A percentile compares a stretch with the other conserved stretches of the same genome.
phyloP scores from a whole-genome alignment of 2,797 vertebrate genomes.

The Schizopygopsis malacanthus region DNA sequence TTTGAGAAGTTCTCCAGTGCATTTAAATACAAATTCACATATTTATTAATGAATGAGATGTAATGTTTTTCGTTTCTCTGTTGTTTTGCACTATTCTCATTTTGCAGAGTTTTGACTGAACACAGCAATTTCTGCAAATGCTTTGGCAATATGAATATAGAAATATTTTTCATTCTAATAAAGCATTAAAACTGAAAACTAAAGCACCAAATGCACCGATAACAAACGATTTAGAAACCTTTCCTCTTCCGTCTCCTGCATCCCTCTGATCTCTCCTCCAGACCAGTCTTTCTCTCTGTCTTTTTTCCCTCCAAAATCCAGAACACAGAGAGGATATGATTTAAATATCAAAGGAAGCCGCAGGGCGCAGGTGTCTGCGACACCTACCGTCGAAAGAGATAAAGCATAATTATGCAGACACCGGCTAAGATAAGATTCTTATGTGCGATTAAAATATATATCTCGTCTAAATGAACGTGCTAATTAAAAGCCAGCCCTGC shows the following conservation, averaged over 20 bases:
- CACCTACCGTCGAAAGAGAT: conserved; percentile 62
- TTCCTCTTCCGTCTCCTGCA: neutral
- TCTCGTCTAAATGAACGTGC: conserved; percentile 40
- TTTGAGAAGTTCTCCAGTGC: neutral
- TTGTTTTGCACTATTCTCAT: neutral
- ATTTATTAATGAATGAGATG: neutral
- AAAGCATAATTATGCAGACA: conserved; percentile 70
- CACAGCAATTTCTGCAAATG: neutral
- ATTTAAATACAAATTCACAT: neutral
- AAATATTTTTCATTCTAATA: neutral
- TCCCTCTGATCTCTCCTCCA: neutral
- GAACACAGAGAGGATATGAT: conserved; percentile 65
- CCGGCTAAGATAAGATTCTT: conserved; percentile 42
- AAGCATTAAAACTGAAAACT: neutral
- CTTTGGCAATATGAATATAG: neutral
- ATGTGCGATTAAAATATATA: conserved; percentile 52
- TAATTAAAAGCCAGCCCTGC: conserved; percentile 32
- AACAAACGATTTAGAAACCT: neutral
- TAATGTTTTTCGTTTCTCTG: neutral
- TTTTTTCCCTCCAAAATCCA: conserved; percentile 44
- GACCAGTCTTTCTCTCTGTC: conserved; percentile 6
- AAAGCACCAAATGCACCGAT: neutral
- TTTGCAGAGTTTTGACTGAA: neutral
- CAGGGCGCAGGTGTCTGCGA: conserved; percentile 57
- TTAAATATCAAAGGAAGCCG: conserved; percentile 74